Percentiles rank a stretch among this genome's conserved stretches.
Evolutionary conservation across 2,113 vertebrate species (phyloP).

Genomic region (Thunnus maccoyii): DNA sequence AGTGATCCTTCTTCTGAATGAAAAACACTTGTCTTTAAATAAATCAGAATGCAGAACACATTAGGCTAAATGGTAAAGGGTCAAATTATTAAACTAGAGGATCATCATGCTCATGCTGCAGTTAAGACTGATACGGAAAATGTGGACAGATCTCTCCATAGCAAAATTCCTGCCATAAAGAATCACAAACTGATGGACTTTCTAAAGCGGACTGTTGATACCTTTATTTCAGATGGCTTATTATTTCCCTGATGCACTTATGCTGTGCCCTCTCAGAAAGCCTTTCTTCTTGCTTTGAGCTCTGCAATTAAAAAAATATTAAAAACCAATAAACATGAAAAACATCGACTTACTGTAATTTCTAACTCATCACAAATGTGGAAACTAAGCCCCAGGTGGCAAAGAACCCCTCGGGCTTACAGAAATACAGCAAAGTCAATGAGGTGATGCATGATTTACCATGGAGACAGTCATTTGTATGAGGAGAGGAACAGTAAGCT

Average conservation of each 20-base stretch:
- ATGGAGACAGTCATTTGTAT: constrained; percentile 3
- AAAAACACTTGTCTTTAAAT: not conserved
- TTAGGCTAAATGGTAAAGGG: too few relatives aligned
- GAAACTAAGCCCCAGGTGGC: not conserved
- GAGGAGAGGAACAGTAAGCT: not conserved
- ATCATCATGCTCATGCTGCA: too few relatives aligned
- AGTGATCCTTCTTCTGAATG: not conserved
- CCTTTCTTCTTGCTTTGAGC: not conserved
- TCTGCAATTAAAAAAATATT: not conserved
- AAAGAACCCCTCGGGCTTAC: not conserved
- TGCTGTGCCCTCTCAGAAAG: not conserved
- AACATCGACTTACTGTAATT: not conserved
- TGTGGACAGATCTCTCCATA: too few relatives aligned
- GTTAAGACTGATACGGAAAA: too few relatives aligned
- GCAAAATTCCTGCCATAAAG: too few relatives aligned
- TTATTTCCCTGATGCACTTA: not conserved
- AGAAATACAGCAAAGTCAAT: constrained; percentile 2
- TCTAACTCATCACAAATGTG: not conserved
- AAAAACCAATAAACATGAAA: not conserved
- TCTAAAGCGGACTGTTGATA: too few relatives aligned
- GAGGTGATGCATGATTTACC: not conserved
- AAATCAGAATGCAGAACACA: not conserved
- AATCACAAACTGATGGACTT: too few relatives aligned
- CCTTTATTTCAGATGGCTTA: too few relatives aligned
- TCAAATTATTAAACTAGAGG: too few relatives aligned